Evolutionary conservation across 2,888 invertebrate species (phyloP).

Genomic region (Drosophila atroscutellata): DNA sequence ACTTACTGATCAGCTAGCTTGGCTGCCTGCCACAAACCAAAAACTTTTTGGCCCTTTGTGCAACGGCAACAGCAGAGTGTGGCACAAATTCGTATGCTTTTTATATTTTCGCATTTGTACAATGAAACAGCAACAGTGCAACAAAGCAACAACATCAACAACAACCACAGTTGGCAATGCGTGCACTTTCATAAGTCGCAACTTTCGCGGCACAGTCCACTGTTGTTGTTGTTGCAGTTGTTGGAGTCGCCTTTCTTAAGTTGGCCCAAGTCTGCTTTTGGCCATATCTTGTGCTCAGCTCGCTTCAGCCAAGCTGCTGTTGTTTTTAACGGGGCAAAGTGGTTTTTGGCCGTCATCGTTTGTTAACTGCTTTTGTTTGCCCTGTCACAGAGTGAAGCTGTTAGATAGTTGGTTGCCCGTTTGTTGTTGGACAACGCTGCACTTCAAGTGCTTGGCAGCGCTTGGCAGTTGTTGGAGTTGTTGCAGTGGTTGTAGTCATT

Average conservation of each 20-base stretch:
- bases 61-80: constrained; percentile 8
- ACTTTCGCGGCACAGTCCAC: constrained; percentile 59
- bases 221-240: constrained; percentile 11
- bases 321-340: constrained; percentile 56
- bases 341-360: constrained; percentile 71
- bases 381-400: constrained; percentile 59
- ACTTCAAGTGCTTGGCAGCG: constrained; percentile 5
- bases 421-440: constrained; percentile 13
- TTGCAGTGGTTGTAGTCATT: constrained; percentile 29
- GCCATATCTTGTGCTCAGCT: constrained; percentile 59
- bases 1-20: constrained; percentile 67
- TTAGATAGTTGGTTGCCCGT: constrained; percentile 46
- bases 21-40: constrained; percentile 30
- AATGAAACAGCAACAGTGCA: constrained; percentile 34
- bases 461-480: constrained; percentile 5
- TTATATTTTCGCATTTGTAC: constrained; percentile 43
- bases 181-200: constrained; percentile 79
- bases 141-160: constrained; percentile 23
- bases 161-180: constrained; percentile 47
- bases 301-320: constrained; percentile 9
- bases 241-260: constrained; percentile 14
- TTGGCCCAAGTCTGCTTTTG: constrained; percentile 50
- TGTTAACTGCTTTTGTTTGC: constrained; percentile 72
- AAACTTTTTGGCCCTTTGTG: constrained; percentile 57
- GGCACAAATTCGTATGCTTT: constrained; percentile 54